These are phyloP conservation scores for Holacanthus passer DNA, from an alignment of 2,113 vertebrate genomes.

Conservation along the genomic window DNA sequence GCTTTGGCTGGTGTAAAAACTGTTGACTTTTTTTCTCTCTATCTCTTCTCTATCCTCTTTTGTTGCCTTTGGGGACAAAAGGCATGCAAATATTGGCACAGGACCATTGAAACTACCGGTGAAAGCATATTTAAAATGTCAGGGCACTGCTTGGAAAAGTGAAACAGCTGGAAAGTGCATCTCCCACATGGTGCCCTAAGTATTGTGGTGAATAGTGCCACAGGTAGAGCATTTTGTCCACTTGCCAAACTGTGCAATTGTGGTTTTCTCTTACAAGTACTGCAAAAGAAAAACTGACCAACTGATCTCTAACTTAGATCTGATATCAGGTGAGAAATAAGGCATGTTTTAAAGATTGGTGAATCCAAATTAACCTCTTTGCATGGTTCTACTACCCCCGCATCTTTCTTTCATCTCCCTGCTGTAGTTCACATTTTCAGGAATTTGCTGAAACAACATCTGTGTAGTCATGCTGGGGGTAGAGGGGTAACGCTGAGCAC, in stretches of 20 bases:
- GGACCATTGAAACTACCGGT: slow-evolving; percentile 63
- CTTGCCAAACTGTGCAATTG: slow-evolving; percentile 7
- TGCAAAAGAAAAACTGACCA: neutral
- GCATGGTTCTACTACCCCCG: slow-evolving; percentile 28
- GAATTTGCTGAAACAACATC: slow-evolving; percentile 90
- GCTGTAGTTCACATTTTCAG: slow-evolving; percentile 75
- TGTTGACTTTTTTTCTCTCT: slow-evolving; percentile 73
- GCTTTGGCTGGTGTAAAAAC: slow-evolving; percentile 78
- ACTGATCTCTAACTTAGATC: slow-evolving; percentile 1
- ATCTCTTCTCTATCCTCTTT: slow-evolving; percentile 62
- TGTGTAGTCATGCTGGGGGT: slow-evolving; percentile 88
- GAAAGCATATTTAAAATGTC: slow-evolving; percentile 81
- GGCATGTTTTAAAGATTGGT: slow-evolving; percentile 38
- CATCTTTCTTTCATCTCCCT: neutral
- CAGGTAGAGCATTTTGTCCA: slow-evolving; percentile 32
- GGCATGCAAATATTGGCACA: slow-evolving; percentile 80
- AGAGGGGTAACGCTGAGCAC: slow-evolving; percentile 46
- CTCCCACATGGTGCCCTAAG: slow-evolving; percentile 27
- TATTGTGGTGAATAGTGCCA: slow-evolving; percentile 42
- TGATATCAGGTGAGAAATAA: slow-evolving; percentile 33
- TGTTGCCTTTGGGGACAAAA: slow-evolving; percentile 78
- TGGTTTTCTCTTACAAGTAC: neutral
- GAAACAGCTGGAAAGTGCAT: slow-evolving; percentile 71
- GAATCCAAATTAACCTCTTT: slow-evolving; percentile 59
- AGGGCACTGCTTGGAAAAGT: slow-evolving; percentile 64